Conservation (phyloP, 2,797 vertebrate genomes). For the Synaphobranchus kaupii region DNA sequence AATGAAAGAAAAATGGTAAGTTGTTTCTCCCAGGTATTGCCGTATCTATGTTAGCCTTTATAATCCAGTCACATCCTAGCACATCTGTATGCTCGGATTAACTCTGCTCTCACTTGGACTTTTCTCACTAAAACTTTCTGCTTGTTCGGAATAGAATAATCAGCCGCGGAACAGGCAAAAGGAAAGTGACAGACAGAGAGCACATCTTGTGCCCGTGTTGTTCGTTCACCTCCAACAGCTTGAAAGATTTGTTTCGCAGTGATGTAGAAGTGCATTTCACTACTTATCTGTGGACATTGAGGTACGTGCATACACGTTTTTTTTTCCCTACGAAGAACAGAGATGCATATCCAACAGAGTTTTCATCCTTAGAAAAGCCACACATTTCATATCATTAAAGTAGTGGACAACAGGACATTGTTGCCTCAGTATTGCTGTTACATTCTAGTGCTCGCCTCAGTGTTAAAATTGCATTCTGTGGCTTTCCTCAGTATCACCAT, state of each 20-base stretch:
- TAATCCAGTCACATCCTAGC: not conserved
- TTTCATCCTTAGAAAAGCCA: not conserved
- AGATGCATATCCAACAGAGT: not conserved
- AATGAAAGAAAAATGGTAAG: not conserved
- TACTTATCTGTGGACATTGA: not conserved
- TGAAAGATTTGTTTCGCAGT: not conserved
- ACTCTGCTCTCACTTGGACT: not conserved
- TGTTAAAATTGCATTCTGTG: not conserved
- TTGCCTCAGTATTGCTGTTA: not conserved
- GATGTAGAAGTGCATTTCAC: not conserved
- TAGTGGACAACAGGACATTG: not conserved
- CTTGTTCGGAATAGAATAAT: not conserved
- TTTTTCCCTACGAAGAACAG: not conserved
- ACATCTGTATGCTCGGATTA: not conserved
- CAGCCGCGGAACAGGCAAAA: not conserved
- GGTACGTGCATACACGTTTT: not conserved
- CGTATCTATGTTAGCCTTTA: not conserved
- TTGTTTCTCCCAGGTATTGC: not conserved
- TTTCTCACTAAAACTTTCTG: not conserved
- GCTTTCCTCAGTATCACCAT: not conserved
- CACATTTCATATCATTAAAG: not conserved
- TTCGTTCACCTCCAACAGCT: not conserved
- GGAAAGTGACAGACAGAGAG: not conserved
- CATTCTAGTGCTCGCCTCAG: not conserved
- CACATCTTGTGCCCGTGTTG: not conserved